Evolutionary conservation across 2,797 vertebrate species (phyloP), one percentile per base, ranked within the genome.

Genomic region (Labroides dimidiatus): DNA sequence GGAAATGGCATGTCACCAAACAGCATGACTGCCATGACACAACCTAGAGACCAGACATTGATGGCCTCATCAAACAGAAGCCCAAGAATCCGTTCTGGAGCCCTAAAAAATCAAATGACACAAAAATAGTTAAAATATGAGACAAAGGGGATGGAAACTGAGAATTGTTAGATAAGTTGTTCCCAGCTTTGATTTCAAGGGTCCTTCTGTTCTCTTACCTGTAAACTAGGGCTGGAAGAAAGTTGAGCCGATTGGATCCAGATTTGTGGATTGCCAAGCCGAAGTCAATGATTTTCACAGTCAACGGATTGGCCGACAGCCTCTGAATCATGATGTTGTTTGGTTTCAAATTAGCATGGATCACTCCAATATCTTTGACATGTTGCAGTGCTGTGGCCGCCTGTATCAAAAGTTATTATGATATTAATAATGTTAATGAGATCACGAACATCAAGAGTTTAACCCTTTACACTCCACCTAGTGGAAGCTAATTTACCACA

Each of bases 291-390:
- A 66, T 42, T 14, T 73, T 73, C n/a, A 65, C 43, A 2, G 1
- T 53, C 2, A 65, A 27, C 0, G 42, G 55, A 16, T 54, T 42
- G 3, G 14, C 42, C 4, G 2, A 0, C 0, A 19, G 33, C 54
- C 66, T 36, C 49, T 43, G 62, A 9, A 60, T 3, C 49, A 66
- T 48, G 43, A 54, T 66, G 33, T 65, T 72, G 33, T 48, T 16
- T 1, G 1, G 5, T 53, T 72, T 72, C 15, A 66, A 1, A 48
- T 72, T 62, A 21, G 30, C 8, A 33, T 33, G 30, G 30, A 33
- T 33, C 30, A 33, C 30, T 4, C 30, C 30, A 1, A 33, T 4
- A 33, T n/a, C 42, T 2, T 54, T 59, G 4, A 65, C 19, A 12
- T 30, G 48, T 11, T 16, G 2, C 0, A 60, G 23, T 23, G 62